These are phyloP conservation scores for Pollimyrus isidori DNA, from an alignment of 2,113 vertebrate genomes.

Conservation along the genomic window DNA sequence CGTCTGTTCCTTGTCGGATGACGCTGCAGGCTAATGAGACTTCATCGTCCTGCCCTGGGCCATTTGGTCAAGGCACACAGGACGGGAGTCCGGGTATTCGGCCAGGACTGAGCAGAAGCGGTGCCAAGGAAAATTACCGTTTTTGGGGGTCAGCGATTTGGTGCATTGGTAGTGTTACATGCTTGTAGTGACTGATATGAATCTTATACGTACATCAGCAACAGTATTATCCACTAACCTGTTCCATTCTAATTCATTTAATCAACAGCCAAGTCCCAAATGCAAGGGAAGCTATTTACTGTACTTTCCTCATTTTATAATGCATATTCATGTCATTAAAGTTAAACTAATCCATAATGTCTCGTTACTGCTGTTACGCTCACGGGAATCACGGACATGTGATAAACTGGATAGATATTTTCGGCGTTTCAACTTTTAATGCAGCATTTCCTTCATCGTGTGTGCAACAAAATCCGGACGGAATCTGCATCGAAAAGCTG, in stretches of 20 bases:
- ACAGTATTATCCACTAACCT: background rate
- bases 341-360: background rate
- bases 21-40: constrained; percentile 54
- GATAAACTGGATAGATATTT: background rate
- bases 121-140: background rate
- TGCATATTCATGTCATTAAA: background rate
- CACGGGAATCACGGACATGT: background rate
- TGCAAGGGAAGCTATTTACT: background rate
- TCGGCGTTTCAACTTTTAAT: background rate
- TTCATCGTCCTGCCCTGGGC: constrained; percentile 47
- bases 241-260: background rate
- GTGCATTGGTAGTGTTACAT: background rate
- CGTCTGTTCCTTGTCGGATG: constrained; percentile 43
- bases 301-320: background rate
- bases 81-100: constrained; percentile 23
- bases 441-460: background rate
- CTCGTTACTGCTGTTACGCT: background rate
- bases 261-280: background rate
- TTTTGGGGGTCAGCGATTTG: constrained; percentile 7
- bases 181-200: background rate
- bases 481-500: background rate
- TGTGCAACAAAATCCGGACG: background rate
- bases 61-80: constrained; percentile 37
- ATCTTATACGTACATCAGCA: background rate
- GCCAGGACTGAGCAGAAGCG: constrained; percentile 24